Conservation (phyloP, 2,113 vertebrate species). For the Psophia crepitans region DNA sequence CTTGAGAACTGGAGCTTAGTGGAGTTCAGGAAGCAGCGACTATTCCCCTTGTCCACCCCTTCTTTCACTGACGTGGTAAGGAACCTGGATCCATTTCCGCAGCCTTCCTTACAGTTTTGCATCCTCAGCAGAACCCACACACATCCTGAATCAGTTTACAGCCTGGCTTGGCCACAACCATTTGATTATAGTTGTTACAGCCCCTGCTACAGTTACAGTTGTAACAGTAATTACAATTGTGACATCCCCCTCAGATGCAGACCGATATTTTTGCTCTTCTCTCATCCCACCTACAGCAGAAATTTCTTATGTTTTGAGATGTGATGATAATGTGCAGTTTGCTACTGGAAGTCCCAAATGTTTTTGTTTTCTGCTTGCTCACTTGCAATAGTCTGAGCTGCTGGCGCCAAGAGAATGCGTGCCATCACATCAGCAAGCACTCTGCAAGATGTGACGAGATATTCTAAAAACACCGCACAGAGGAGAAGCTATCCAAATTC, state of each 20-base stretch:
- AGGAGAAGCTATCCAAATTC: neutral
- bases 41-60: neutral
- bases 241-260: neutral
- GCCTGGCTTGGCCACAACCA: neutral
- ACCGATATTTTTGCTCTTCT: neutral
- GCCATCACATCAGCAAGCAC: no score
- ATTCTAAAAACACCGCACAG: neutral
- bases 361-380: neutral
- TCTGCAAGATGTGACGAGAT: neutral
- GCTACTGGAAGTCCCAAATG: neutral
- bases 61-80: neutral
- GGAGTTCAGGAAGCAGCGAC: neutral
- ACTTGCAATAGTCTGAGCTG: neutral
- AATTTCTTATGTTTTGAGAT: neutral
- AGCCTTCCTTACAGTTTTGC: neutral
- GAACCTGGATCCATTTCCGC: neutral
- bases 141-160: neutral
- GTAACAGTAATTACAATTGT: neutral
- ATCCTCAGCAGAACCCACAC: neutral
- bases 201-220: neutral
- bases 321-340: accelerated
- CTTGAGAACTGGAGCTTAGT: neutral
- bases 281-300: neutral
- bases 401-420: neutral
- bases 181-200: neutral